These are phyloP conservation scores for Heterodera schachtii DNA, from an alignment of 1,140 invertebrate species.

Conservation along the genomic window DNA sequence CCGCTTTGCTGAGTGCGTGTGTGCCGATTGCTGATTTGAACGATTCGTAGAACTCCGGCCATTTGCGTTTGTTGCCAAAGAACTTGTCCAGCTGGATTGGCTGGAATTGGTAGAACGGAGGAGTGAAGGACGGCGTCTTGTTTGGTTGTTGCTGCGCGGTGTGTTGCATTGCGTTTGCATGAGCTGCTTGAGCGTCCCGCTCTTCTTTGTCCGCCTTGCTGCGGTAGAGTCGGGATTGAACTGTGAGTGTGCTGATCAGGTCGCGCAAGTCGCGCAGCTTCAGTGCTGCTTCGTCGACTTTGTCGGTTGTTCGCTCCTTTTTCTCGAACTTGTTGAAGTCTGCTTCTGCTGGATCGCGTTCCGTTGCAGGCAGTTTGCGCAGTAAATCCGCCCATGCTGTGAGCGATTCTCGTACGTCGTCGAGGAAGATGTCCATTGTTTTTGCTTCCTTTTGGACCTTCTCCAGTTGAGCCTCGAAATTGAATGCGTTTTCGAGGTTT, in stretches of 20 bases:
- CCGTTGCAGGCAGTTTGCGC: not conserved
- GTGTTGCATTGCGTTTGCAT: not conserved
- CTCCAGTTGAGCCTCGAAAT: no score
- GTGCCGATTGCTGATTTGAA: not conserved
- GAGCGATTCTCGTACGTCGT: not conserved
- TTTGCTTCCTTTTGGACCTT: no score
- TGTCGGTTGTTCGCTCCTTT: not conserved
- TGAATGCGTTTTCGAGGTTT: no score
- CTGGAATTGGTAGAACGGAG: not conserved
- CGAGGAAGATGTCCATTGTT: no score
- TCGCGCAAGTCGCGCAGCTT: not conserved
- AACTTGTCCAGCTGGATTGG: no score
- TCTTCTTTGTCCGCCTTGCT: not conserved
- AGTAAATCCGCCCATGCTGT: not conserved
- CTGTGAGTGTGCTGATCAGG: not conserved
- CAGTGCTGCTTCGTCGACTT: not conserved
- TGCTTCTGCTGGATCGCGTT: not conserved
- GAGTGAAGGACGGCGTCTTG: not conserved
- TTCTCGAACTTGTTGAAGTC: not conserved
- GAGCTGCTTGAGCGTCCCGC: not conserved
- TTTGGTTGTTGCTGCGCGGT: not conserved
- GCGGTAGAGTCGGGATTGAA: not conserved
- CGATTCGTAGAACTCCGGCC: slow-evolving; percentile 9
- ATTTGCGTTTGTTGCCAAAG: not conserved
- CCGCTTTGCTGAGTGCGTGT: not conserved